A percentile compares a stretch with the other conserved stretches of the same genome.
Evolutionary conservation across 2,113 vertebrate species (phyloP).

Genomic region (Charina bottae): DNA sequence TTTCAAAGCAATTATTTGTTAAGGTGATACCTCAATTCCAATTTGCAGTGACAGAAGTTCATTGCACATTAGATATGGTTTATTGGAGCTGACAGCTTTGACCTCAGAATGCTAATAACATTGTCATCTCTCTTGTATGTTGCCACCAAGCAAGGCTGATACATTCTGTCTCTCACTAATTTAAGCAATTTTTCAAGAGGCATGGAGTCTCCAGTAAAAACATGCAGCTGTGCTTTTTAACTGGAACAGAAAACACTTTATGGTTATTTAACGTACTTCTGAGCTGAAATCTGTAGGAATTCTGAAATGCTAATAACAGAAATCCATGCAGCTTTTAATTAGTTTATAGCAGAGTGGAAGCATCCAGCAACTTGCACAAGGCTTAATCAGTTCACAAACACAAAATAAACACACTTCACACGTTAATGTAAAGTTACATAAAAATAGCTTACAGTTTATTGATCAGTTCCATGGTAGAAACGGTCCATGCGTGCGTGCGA

Average conservation of each 20-base stretch:
- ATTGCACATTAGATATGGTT: conserved; percentile 38
- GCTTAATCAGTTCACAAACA: no score
- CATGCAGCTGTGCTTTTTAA: no score
- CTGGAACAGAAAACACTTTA: not conserved
- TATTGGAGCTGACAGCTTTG: conserved; percentile 51
- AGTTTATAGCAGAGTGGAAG: no score
- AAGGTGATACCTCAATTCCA: conserved; percentile 61
- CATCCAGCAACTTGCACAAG: no score
- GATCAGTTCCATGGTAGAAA: no score
- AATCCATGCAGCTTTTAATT: no score
- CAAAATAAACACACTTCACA: no score
- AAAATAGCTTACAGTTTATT: no score
- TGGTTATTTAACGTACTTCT: not conserved
- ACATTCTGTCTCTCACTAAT: not conserved
- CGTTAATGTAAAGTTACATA: no score
- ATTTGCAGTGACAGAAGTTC: conserved; percentile 38
- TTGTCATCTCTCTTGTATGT: conserved; percentile 38
- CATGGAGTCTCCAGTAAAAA: not conserved
- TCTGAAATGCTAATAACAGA: no score
- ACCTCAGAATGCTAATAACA: conserved; percentile 39
- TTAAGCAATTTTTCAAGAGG: conserved; percentile 23
- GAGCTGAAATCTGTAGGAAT: not conserved
- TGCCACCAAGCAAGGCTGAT: conserved; percentile 32
- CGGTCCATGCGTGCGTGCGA: no score
- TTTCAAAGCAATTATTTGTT: conserved; percentile 54